Conservation (phyloP, 2,888 invertebrate species). For the Odontomyia ornata region DNA sequence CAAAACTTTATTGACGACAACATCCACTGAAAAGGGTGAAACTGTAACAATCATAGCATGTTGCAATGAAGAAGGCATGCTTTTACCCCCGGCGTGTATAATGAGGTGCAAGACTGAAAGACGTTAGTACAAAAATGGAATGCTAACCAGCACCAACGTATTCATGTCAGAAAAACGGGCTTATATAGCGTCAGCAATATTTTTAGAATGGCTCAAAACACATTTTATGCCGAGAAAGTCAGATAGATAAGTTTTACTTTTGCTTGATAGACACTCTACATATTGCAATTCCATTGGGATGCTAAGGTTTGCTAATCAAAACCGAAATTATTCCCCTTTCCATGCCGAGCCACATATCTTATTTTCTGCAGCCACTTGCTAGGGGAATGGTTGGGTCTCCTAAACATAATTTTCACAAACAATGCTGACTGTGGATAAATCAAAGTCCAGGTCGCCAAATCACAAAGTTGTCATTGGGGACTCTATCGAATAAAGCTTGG, state of each 20-base stretch:
- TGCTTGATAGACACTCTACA: not conserved
- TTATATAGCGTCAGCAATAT: not conserved
- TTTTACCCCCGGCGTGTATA: not conserved
- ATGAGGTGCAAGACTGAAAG: not conserved
- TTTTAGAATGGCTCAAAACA: not conserved
- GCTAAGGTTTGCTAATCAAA: not conserved
- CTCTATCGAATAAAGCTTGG: not conserved
- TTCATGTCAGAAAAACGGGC: not conserved
- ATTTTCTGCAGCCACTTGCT: too few relatives aligned
- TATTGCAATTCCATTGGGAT: not conserved
- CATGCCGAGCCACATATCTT: not conserved
- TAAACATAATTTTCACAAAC: too few relatives aligned
- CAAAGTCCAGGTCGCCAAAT: not conserved
- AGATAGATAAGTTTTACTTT: not conserved
- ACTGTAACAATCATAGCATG: conserved; percentile 54
- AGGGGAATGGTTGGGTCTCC: too few relatives aligned
- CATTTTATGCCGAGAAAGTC: not conserved
- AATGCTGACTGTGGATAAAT: too few relatives aligned
- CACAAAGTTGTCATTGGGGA: not conserved
- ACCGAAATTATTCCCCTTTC: not conserved
- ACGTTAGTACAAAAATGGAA: not conserved
- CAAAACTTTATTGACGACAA: conserved; percentile 57
- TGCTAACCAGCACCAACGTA: not conserved
- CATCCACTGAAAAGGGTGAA: conserved; percentile 56
- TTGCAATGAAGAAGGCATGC: conserved; percentile 52